Evolutionary conservation across 2,888 invertebrate genomes (phyloP).

Genomic region (Pyrocoelia pectoralis): DNA sequence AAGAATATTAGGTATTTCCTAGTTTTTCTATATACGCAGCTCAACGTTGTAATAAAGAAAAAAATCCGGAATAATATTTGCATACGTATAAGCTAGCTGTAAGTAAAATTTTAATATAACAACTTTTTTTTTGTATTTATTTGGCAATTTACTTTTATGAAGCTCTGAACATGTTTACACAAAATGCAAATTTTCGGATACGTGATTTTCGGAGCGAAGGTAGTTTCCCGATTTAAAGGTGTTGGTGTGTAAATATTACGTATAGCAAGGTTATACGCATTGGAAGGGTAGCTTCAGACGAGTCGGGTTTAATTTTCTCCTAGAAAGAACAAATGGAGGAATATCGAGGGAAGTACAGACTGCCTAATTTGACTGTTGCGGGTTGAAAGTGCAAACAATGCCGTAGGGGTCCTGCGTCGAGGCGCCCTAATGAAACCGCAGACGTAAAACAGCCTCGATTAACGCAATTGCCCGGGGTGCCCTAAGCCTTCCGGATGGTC

Average conservation of each 20-base stretch:
- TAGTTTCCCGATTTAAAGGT: constrained; percentile 2
- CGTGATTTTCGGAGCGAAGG: neutral
- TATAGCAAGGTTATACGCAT: neutral
- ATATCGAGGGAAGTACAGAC: constrained; percentile 27
- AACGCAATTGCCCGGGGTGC: constrained; percentile 44
- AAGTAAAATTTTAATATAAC: neutral
- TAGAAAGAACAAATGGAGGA: constrained; percentile 25
- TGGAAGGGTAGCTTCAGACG: constrained; percentile 4
- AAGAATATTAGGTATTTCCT: neutral
- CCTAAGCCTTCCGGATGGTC: constrained; percentile 22
- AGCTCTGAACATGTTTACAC: constrained; percentile 13
- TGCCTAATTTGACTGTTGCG: constrained; percentile 34
- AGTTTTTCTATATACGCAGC: neutral
- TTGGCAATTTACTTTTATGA: constrained; percentile 6
- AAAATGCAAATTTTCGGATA: constrained; percentile 20
- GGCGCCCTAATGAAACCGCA: constrained; percentile 45
- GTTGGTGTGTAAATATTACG: constrained; percentile 26
- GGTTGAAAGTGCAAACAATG: constrained; percentile 40
- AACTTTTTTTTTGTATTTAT: constrained; percentile 10
- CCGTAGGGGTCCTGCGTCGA: constrained; percentile 31
- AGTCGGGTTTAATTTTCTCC: constrained; percentile 21
- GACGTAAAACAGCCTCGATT: constrained; percentile 47
- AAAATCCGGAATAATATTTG: neutral
- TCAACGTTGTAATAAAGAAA: neutral
- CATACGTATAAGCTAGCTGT: neutral